Conservation (phyloP, 2,888 invertebrate species). For the Chelonus formosanus region DNA sequence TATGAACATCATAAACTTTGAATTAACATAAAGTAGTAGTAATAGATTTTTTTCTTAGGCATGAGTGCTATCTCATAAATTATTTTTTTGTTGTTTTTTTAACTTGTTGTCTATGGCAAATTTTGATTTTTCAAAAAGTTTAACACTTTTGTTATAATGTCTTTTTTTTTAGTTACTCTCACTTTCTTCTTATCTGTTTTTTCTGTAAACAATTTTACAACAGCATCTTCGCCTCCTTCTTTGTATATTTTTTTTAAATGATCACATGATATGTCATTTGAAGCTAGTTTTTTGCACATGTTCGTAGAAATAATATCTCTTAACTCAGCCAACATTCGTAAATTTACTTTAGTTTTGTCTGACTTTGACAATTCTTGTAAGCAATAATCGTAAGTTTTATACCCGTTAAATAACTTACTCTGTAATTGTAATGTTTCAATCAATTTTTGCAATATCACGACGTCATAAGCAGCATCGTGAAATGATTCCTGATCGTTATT, state of each 20-base stretch:
- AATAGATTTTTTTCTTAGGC: conserved; percentile 16
- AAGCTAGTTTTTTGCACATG: conserved; percentile 33
- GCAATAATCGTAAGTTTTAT: conserved; percentile 19
- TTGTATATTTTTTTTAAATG: conserved; percentile 26
- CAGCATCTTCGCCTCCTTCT: conserved; percentile 27
- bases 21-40: neutral
- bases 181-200: conserved; percentile 22
- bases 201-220: conserved; percentile 19
- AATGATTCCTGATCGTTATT: conserved; percentile 25
- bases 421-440: conserved; percentile 20
- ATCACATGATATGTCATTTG: conserved; percentile 30
- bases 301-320: conserved; percentile 27
- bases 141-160: conserved; percentile 24
- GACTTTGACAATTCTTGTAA: conserved; percentile 26
- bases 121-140: conserved; percentile 23
- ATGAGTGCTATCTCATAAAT: conserved; percentile 1
- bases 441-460: conserved; percentile 24
- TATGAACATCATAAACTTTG: conserved; percentile 11
- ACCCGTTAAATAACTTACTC: conserved; percentile 21
- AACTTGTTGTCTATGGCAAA: neutral
- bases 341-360: conserved; percentile 34
- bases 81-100: conserved; percentile 5
- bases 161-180: conserved; percentile 25
- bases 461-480: conserved; percentile 33
- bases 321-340: conserved; percentile 28